Base-by-base conservation (phyloP, 53 echinoderm and acorn worm species). In the Luidia sarsii region DNA sequence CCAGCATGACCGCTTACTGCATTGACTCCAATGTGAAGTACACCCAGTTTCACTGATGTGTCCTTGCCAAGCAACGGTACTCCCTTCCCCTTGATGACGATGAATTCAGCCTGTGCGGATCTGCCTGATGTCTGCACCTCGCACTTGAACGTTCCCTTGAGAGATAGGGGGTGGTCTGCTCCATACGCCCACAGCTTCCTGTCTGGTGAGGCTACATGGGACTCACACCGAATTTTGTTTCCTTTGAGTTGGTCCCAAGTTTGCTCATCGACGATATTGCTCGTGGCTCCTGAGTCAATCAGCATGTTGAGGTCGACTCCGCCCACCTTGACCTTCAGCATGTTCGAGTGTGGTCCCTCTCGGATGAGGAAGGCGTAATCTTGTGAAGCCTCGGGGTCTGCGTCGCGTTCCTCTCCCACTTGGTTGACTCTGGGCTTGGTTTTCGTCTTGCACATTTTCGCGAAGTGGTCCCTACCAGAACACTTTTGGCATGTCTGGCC, bases 141-240 rank as follows among this genome's bases (percentile, higher is more conserved):
- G 14, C 64, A 64, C 30, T 29, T 37, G 21, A 91, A 87, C 65
- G 75, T 87, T 14, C 84, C 91, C 46, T 70, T 24, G 52, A 88
- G 53, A 32, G 75, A 61, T 39, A 91, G 33, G 31, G 81, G 70
- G 64, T 83, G 24, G 29, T 72, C 59, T 28, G 82, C 50, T 18
- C 79, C 90, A 55, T 90, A 90, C n/a, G 83, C 57, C 24, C 50
- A 71, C 66, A 91, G 39, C 28, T 68, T 52, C 43, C 23, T 86
- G 35, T 19, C 18, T 28, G 34, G 75, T 24, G 35, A 22, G 49
- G 75, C 57, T 38, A 34, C 50, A 34, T 57, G 54, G 20, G 69
- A 68, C 38, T 22, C 25, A 18, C 69, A 68, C 48, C 38, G 39
- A 18, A 68, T 68, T 68, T 54, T 59, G 50, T 55, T 18, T 8